Percentiles rank a stretch among this genome's conserved stretches.
phyloP scores from a whole-genome alignment of 1,140 invertebrate genomes.

The Papilio aristodemus region DNA sequence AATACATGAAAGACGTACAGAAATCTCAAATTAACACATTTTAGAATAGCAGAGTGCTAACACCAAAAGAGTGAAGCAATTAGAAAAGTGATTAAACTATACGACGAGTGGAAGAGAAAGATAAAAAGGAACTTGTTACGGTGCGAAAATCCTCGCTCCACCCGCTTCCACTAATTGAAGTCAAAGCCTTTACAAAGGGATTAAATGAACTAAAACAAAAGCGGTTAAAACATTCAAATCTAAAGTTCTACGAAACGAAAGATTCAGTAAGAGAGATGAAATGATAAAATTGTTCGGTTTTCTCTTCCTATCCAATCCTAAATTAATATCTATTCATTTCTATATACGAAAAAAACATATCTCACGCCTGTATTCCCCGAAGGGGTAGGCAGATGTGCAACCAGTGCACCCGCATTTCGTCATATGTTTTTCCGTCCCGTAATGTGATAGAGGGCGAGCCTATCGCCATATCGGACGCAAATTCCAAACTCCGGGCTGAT shows the following conservation, averaged over 20 bases:
- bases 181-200: slow-evolving; percentile 11
- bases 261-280: not conserved
- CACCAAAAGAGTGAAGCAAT: slow-evolving; percentile 4
- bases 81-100: slow-evolving; percentile 19
- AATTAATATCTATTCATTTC: too few relatives aligned
- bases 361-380: too few relatives aligned
- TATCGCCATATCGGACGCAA: too few relatives aligned
- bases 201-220: slow-evolving; percentile 21
- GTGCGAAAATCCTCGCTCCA: not conserved
- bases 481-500: too few relatives aligned
- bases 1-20: too few relatives aligned
- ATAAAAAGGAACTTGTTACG: slow-evolving; percentile 7
- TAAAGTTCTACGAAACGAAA: not conserved
- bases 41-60: not conserved
- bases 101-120: not conserved
- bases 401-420: too few relatives aligned
- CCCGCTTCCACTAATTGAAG: slow-evolving; percentile 19
- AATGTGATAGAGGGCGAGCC: too few relatives aligned
- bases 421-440: too few relatives aligned
- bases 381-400: too few relatives aligned
- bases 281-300: not conserved
- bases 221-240: slow-evolving; percentile 18
- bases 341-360: too few relatives aligned
- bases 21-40: slow-evolving; percentile 5
- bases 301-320: too few relatives aligned